Percentiles rank a stretch among this genome's conserved stretches.
Conservation (phyloP, 2,888 invertebrate genomes). For the Drosophila pseudotalamancana region DNA sequence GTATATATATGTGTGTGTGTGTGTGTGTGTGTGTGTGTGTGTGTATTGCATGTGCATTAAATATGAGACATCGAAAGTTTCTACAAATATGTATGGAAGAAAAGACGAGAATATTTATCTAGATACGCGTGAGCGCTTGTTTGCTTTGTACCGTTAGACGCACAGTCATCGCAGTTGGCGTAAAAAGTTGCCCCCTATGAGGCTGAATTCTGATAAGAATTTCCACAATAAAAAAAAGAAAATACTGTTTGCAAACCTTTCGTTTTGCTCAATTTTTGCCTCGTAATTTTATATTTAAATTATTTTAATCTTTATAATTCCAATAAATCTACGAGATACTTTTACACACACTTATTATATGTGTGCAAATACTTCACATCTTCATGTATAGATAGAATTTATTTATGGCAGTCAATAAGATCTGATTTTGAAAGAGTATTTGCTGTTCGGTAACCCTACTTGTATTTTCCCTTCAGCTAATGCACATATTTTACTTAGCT, state of each 20-base stretch:
- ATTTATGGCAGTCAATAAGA: too few relatives aligned
- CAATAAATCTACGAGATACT: too few relatives aligned
- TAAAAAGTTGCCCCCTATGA: neutral
- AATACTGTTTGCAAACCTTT: too few relatives aligned
- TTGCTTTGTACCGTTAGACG: conserved; percentile 3
- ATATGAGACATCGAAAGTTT: neutral
- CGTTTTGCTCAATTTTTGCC: too few relatives aligned
- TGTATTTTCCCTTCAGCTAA: neutral
- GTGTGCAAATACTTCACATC: too few relatives aligned
- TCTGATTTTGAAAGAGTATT: conserved; percentile 6
- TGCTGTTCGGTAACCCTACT: neutral
- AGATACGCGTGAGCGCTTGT: conserved; percentile 56
- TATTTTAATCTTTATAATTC: too few relatives aligned
- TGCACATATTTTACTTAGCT: neutral
- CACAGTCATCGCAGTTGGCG: neutral
- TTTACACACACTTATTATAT: too few relatives aligned
- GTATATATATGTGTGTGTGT: neutral
- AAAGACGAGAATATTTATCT: conserved; percentile 47
- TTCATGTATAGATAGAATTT: neutral
- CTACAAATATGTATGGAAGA: neutral
- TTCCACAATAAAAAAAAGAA: too few relatives aligned
- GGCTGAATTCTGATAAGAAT: neutral
- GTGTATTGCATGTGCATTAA: neutral
- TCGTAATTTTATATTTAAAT: too few relatives aligned
- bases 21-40: neutral